Evolutionary conservation across 2,888 invertebrate species (phyloP).

Genomic region (Galerucella calmariensis): DNA sequence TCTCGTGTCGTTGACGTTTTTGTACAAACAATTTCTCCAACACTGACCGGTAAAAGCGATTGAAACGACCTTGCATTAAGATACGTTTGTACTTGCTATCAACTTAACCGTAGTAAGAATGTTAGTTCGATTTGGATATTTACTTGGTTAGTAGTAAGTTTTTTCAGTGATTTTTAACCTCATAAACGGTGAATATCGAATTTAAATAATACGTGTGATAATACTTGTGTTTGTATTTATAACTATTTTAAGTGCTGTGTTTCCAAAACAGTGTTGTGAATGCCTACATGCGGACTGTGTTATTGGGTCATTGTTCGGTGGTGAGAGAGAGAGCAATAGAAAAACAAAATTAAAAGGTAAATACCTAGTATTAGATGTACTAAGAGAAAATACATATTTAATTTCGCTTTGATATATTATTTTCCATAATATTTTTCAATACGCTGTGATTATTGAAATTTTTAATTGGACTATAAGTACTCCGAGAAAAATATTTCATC

Average conservation of each 20-base stretch:
- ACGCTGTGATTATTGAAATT: too few relatives aligned
- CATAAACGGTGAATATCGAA: not conserved
- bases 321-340: not conserved
- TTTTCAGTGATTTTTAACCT: not conserved
- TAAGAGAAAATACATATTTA: too few relatives aligned
- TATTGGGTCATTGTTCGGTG: not conserved
- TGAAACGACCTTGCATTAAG: slow-evolving; percentile 3
- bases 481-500: too few relatives aligned
- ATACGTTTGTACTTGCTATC: not conserved
- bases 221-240: too few relatives aligned
- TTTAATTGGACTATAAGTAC: too few relatives aligned
- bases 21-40: not conserved
- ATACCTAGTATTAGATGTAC: not conserved
- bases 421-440: too few relatives aligned
- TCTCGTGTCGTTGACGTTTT: not conserved
- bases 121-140: not conserved
- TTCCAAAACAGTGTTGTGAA: not conserved
- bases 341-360: not conserved
- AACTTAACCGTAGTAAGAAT: not conserved
- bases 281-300: not conserved
- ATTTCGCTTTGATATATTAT: too few relatives aligned
- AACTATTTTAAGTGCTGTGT: not conserved
- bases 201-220: not conserved
- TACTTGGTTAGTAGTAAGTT: not conserved
- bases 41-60: not conserved